Base-by-base conservation (phyloP, 2,797 vertebrate species). In the Phaenicophaeus curvirostris region DNA sequence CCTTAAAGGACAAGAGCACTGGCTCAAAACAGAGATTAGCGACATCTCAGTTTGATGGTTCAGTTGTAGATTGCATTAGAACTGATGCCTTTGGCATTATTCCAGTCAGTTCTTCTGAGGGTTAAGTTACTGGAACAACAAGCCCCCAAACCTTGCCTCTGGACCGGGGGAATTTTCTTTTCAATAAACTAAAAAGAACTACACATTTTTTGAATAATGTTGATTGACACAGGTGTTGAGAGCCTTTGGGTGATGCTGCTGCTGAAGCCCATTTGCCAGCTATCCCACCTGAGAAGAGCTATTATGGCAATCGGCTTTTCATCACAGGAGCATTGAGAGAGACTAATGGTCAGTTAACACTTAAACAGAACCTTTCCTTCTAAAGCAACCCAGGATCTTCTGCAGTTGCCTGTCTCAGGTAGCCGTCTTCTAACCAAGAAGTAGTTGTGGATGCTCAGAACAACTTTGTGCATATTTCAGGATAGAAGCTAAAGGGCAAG, bases 281-380 rank as follows among this genome's bases (percentile, higher is more conserved):
- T 2, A 25, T 39, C 3, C 6, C 69, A 24, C 46, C 54, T 11
- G 59, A 15, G 48, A n/a, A 2, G 11, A 35, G 44, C n/a, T n/a
- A 0, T 1, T 5, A 46, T 2, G 5, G 31, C 5, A 13, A 23
- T 15, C 21, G 6, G 18, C 25, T 14, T 17, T 25, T 42, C 30
- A 1, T 11, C 35, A 2, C 9, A 7, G 8, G 6, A 9, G 4
- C 72, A 9, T 50, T 33, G 20, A 3, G 23, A 2, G 17, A 55
- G 30, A 13, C 46, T 16, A 3, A 3, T 2, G 16, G 25, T 11
- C 85, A 46, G 11, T 4, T 55, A 6, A 20, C 30, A 8, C 39
- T 44, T 15, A 6, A n/a, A 31, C 25, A 35, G 21, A 61, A 44
- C 7, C 5, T 31, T 8, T 37, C 28, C 24, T 39, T 51, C 58